phyloP scores from a whole-genome alignment of 1,140 invertebrate species.

The Carposina sasakii region DNA sequence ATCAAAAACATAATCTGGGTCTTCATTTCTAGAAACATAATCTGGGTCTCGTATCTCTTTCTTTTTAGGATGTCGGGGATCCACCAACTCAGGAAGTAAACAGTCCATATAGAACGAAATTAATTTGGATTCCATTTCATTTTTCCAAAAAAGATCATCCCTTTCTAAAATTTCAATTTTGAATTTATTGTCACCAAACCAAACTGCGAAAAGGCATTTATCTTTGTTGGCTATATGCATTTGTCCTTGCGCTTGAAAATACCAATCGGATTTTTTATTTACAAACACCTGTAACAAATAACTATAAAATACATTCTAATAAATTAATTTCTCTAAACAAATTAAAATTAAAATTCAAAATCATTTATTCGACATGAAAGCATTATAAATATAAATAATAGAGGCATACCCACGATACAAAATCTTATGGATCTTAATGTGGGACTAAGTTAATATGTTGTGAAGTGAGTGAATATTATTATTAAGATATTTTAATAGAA shows the following conservation, averaged over 20 bases:
- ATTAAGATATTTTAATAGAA: too few species aligned
- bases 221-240: not conserved
- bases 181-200: not conserved
- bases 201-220: slow-evolving; percentile 11
- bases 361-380: too few species aligned
- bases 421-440: too few species aligned
- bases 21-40: too few species aligned
- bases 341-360: too few species aligned
- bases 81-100: slow-evolving; percentile 6
- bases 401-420: too few species aligned
- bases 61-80: slow-evolving; percentile 3
- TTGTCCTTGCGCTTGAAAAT: slow-evolving; percentile 9
- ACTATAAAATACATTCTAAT: too few species aligned
- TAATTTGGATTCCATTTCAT: slow-evolving; percentile 5
- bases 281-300: not conserved
- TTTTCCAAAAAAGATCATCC: slow-evolving; percentile 6
- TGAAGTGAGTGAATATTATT: too few species aligned
- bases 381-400: too few species aligned
- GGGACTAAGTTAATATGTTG: too few species aligned
- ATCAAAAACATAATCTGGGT: too few species aligned
- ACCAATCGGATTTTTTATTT: slow-evolving; percentile 22
- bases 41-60: not conserved
- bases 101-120: slow-evolving; percentile 5
- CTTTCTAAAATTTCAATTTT: slow-evolving; percentile 4
- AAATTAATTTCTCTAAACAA: too few species aligned